Conservation (phyloP, 2,113 vertebrate genomes). For the Physeter macrocephalus region DNA sequence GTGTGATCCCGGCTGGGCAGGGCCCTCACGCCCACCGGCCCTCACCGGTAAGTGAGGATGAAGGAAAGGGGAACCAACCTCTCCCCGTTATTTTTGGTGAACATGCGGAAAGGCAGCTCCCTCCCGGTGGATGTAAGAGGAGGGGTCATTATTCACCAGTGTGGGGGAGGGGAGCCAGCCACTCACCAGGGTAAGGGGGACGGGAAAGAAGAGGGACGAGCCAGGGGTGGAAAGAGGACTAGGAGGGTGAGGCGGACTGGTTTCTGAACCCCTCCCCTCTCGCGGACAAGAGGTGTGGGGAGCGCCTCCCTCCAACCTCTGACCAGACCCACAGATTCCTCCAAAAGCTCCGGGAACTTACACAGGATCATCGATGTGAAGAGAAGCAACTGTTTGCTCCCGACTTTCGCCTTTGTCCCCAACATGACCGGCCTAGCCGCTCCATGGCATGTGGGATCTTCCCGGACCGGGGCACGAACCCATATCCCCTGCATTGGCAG, state of each 20-base stretch:
- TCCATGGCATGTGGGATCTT: too few relatives aligned
- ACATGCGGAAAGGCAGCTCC: not conserved
- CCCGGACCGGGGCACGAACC: too few relatives aligned
- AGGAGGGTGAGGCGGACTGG: not conserved
- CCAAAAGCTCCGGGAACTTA: constrained; percentile 49
- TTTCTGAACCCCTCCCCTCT: constrained; percentile 13
- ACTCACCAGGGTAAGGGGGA: not conserved
- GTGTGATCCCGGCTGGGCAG: not conserved
- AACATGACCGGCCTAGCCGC: too few relatives aligned
- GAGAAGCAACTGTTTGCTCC: not conserved
- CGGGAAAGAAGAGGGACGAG: not conserved
- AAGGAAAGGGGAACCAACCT: not conserved
- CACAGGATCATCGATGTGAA: constrained; percentile 3
- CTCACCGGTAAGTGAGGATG: not conserved
- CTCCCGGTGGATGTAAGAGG: not conserved
- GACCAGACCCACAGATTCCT: not conserved
- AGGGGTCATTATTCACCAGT: not conserved
- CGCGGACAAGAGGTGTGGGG: not conserved
- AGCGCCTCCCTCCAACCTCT: not conserved
- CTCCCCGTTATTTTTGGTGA: not conserved
- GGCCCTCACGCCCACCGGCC: not conserved
- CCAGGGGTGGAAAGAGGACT: not conserved
- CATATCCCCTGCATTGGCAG: too few relatives aligned
- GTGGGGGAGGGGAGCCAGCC: not conserved
- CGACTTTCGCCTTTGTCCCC: not conserved